Evolutionary conservation across 2,113 vertebrate genomes (phyloP).

Genomic region (Plestiodon gilberti): DNA sequence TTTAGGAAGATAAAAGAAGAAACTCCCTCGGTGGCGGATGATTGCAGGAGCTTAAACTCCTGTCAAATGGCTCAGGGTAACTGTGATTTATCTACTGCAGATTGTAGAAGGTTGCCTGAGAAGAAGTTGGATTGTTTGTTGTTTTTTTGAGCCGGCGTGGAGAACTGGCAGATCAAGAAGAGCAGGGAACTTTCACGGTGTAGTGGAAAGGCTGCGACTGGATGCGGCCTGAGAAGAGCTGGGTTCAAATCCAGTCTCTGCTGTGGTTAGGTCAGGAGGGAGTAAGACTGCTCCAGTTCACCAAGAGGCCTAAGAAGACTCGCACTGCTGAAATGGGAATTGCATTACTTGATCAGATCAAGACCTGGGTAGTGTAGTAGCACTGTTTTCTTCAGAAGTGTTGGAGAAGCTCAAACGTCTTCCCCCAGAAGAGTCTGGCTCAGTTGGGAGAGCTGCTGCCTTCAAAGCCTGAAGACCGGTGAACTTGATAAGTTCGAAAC

Average conservation of each 20-base stretch:
- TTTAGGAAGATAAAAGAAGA: conserved; percentile 94
- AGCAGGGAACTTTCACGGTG: background rate
- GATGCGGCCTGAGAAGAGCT: fast-evolving
- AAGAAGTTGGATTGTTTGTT: conserved; percentile 50
- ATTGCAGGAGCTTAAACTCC: conserved; percentile 97
- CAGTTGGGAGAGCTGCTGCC: no score
- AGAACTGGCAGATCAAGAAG: conserved; percentile 70
- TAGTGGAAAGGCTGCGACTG: conserved; percentile 16
- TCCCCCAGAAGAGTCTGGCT: no score
- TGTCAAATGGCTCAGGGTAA: conserved; percentile 95
- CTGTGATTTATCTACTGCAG: conserved; percentile 99
- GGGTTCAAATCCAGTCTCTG: background rate
- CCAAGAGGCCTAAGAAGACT: no score
- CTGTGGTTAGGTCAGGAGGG: background rate
- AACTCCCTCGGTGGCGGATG: conserved; percentile 89
- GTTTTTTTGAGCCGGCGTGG: conserved; percentile 75
- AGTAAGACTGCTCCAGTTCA: background rate
- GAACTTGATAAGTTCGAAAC: no score
- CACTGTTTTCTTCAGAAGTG: background rate
- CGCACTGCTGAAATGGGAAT: no score
- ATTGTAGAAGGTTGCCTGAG: conserved; percentile 82
- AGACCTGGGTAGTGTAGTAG: no score
- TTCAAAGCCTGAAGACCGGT: no score
- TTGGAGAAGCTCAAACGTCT: background rate
- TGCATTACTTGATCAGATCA: no score